Base-by-base conservation (phyloP, 92 coral and sea anemone species). In the Phymanthus crucifer region DNA sequence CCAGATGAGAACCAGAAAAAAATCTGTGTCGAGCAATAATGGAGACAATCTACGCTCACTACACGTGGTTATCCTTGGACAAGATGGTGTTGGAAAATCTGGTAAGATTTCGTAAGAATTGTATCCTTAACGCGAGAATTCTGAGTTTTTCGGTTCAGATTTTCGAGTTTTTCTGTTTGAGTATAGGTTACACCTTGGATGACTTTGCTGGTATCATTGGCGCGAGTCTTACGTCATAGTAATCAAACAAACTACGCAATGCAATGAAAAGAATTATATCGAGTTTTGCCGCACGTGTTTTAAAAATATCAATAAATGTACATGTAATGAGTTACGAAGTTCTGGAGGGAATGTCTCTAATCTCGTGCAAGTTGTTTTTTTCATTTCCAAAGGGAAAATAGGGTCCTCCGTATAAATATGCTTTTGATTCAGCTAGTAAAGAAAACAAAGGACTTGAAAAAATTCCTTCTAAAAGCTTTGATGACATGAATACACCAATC, bases 11-110 rank as follows among this genome's bases (percentile, higher is more conserved):
- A 73, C 72, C 34, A 61, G 86, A 82, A 38, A 80, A 23, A 82
- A 82, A 37, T 64, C 79, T 40, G 81, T 77, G 0, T 33, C 81
- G 10, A 56, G 43, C 21, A 67, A 32, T 33, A 32, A 47, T 46
- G 80, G 77, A 16, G 86, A 82, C 34, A 82, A 82, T 58, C 73
- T 82, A 74, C 86, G 86, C 40, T 73, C 86, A 54, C 79, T 92
- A 21, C 93, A 87, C 48, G 97, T 92, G 4, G 97, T 92, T 46
- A 87, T 92, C 5, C 69, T 92, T 37, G 97, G 97, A 52, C 91
- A 92, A 35, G 97, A 92, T 21, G 97, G 97, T 1, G 97, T 92
- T 68, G 97, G 97, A n/a, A 92, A 92, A 78, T 86, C 97, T 52
- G 97, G 97, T 92, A 84, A 66, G 84, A 56, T 52, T 3, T 40